A percentile compares a stretch with the other conserved stretches of the same genome.
Evolutionary conservation across 2,113 vertebrate species (phyloP).

Genomic region (Halichoerus grypus): DNA sequence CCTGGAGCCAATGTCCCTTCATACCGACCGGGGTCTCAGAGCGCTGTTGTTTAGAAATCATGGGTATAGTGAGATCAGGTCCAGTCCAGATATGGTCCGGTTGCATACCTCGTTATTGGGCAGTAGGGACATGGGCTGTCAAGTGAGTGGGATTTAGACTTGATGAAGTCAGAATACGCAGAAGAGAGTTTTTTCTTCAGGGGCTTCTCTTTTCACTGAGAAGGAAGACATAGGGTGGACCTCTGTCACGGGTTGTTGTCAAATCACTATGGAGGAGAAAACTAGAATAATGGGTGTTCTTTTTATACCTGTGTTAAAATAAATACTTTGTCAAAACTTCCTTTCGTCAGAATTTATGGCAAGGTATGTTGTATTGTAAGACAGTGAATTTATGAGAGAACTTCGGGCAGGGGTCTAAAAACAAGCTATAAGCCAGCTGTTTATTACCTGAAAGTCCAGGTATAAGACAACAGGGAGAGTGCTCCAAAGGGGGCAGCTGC

Average conservation of each 20-base stretch:
- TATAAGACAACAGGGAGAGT: background rate
- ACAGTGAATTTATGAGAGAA: background rate
- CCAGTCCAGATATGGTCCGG: background rate
- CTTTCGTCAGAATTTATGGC: background rate
- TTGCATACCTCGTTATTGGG: background rate
- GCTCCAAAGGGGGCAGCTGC: background rate
- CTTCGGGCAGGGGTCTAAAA: background rate
- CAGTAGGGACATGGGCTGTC: background rate
- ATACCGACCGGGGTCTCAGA: background rate
- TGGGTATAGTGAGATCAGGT: background rate
- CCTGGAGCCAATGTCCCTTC: background rate
- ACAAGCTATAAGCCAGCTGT: background rate
- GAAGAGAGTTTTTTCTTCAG: slow-evolving; percentile 1
- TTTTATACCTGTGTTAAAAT: background rate
- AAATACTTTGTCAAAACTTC: slow-evolving; percentile 18
- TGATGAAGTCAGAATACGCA: background rate
- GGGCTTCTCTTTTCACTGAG: background rate
- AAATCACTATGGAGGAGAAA: background rate
- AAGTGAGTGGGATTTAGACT: background rate
- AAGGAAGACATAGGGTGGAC: background rate
- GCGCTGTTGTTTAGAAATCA: background rate
- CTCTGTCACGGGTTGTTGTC: background rate
- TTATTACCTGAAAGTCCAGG: background rate
- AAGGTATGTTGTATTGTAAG: background rate
- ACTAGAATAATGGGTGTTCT: background rate